A percentile compares a stretch with the other conserved stretches of the same genome.
Conservation (phyloP, 2,113 vertebrate species). For the Chaetorhynchus papuensis region DNA sequence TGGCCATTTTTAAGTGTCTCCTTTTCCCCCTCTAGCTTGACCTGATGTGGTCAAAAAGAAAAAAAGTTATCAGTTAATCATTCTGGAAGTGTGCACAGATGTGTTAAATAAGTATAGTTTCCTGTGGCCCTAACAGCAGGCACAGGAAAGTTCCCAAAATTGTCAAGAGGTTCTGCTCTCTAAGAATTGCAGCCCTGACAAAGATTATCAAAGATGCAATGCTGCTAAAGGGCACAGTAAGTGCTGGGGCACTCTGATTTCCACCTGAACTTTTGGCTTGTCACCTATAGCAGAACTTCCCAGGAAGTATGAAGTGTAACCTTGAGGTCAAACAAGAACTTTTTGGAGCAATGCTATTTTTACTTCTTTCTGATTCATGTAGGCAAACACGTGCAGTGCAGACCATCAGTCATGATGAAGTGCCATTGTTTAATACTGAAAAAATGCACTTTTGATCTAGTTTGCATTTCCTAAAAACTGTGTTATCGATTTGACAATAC, state of each 20-base stretch:
- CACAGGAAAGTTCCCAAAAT: background rate
- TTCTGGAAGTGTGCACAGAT: background rate
- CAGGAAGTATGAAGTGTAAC: background rate
- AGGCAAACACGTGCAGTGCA: background rate
- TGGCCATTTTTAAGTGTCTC: background rate
- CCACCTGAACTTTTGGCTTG: background rate
- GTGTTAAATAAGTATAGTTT: background rate
- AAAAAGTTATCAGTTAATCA: background rate
- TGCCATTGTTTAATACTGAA: conserved; percentile 28
- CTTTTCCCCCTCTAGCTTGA: background rate
- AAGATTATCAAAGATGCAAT: background rate
- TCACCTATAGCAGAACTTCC: background rate
- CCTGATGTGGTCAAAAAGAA: background rate
- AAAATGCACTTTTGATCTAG: conserved; percentile 24
- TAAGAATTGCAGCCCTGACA: background rate
- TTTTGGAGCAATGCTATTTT: background rate
- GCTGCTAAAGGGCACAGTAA: background rate
- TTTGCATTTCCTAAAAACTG: conserved; percentile 19
- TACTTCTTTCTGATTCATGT: background rate
- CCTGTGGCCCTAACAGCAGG: background rate
- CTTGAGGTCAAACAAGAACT: background rate
- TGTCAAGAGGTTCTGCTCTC: background rate
- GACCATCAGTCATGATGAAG: background rate
- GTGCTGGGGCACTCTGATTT: background rate
- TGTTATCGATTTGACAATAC: conserved; percentile 43